These are phyloP conservation scores for Agapornis canus DNA, from an alignment of 2,797 vertebrate species.

Conservation along the genomic window DNA sequence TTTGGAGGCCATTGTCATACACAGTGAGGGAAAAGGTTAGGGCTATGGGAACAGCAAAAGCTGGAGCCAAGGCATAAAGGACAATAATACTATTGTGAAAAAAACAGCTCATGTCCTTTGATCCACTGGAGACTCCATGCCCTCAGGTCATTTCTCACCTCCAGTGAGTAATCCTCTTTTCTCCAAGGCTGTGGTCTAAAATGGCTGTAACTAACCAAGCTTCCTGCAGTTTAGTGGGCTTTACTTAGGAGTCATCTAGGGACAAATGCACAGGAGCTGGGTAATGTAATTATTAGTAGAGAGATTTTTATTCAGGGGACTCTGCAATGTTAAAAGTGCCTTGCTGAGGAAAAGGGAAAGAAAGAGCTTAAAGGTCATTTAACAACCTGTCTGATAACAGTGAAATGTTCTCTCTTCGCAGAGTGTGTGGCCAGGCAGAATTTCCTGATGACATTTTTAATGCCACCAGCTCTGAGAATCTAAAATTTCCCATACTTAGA, in stretches of 20 bases:
- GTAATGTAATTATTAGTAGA: conserved; percentile 45
- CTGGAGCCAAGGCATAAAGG: not conserved
- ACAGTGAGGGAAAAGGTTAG: not conserved
- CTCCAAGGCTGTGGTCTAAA: not conserved
- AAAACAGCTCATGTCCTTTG: fast-evolving
- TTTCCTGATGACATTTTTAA: conserved; percentile 22
- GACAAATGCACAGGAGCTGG: not conserved
- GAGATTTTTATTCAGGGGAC: conserved; percentile 31
- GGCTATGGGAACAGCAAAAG: not conserved
- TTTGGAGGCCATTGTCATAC: not conserved
- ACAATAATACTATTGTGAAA: not conserved
- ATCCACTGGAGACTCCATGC: not conserved
- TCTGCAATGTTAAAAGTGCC: not conserved
- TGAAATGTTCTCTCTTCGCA: conserved; percentile 3
- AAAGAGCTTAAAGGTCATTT: conserved; percentile 51
- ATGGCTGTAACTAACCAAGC: not conserved
- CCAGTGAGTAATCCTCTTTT: not conserved
- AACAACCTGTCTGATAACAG: conserved; percentile 27
- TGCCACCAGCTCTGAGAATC: not conserved
- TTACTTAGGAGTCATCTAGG: conserved; percentile 19
- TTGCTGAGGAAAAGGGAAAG: not conserved
- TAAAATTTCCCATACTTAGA: not conserved
- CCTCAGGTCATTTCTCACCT: not conserved
- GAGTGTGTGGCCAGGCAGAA: not conserved
- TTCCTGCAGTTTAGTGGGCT: not conserved